Evolutionary conservation across 2,113 vertebrate genomes (phyloP).

Genomic region (Oxyruncus cristatus): DNA sequence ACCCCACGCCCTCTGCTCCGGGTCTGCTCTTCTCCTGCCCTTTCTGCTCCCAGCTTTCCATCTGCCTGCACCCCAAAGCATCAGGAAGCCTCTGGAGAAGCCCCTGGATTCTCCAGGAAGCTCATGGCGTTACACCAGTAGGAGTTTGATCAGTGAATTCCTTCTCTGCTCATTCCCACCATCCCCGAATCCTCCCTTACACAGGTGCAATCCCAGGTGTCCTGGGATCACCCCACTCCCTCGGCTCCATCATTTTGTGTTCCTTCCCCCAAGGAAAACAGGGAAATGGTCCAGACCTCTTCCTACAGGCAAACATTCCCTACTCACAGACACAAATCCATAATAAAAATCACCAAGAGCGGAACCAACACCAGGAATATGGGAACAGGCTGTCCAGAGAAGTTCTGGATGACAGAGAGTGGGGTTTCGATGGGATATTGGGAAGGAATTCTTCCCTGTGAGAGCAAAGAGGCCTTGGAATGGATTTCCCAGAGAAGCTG

Average conservation of each 20-base stretch:
- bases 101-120: background rate
- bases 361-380: accelerated
- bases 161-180: background rate
- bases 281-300: background rate
- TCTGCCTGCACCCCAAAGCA: background rate
- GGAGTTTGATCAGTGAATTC: accelerated
- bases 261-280: background rate
- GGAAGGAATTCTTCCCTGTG: background rate
- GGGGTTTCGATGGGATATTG: background rate
- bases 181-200: background rate
- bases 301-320: background rate
- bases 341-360: background rate
- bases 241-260: accelerated
- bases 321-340: accelerated
- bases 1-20: background rate
- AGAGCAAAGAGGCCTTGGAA: background rate
- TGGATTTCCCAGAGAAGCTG: background rate
- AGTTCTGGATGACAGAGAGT: background rate
- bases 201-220: background rate
- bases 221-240: background rate
- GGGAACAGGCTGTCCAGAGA: background rate
- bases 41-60: background rate
- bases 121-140: background rate
- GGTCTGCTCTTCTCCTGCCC: background rate
- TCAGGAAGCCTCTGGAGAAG: background rate